Conservation (phyloP, 2,888 invertebrate genomes). For the Sturmia bella region DNA sequence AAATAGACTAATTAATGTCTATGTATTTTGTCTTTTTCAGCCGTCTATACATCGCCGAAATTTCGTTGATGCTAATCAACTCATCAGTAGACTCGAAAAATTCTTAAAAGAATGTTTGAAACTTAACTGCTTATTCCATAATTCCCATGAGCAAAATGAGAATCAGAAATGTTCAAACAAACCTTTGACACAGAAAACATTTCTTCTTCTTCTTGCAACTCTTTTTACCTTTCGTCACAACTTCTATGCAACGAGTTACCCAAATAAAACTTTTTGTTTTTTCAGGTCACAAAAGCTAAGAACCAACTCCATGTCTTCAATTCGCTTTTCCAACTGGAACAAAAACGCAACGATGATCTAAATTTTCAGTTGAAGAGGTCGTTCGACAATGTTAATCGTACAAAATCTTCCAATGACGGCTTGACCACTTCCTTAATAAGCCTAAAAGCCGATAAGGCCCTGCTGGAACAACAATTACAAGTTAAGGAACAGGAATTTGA, state of each 20-base stretch:
- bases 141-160: too few relatives aligned
- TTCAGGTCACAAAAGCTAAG: constrained; percentile 77
- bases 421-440: constrained; percentile 74
- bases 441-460: constrained; percentile 72
- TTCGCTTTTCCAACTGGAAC: constrained; percentile 78
- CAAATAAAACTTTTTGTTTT: neutral
- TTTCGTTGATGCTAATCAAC: too few relatives aligned
- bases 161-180: too few relatives aligned
- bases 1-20: too few relatives aligned
- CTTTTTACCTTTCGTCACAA: too few relatives aligned
- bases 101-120: too few relatives aligned
- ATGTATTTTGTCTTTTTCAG: too few relatives aligned
- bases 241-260: neutral
- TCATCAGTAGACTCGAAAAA: too few relatives aligned
- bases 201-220: too few relatives aligned
- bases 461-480: constrained; percentile 73
- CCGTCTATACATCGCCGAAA: too few relatives aligned
- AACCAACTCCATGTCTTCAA: constrained; percentile 80
- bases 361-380: constrained; percentile 75
- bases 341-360: constrained; percentile 78
- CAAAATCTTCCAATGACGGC: constrained; percentile 74
- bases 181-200: too few relatives aligned
- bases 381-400: constrained; percentile 74
- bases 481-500: constrained; percentile 75
- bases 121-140: too few relatives aligned